These are phyloP conservation scores for Argyrosomus japonicus DNA, from an alignment of 2,113 vertebrate species.

Conservation along the genomic window DNA sequence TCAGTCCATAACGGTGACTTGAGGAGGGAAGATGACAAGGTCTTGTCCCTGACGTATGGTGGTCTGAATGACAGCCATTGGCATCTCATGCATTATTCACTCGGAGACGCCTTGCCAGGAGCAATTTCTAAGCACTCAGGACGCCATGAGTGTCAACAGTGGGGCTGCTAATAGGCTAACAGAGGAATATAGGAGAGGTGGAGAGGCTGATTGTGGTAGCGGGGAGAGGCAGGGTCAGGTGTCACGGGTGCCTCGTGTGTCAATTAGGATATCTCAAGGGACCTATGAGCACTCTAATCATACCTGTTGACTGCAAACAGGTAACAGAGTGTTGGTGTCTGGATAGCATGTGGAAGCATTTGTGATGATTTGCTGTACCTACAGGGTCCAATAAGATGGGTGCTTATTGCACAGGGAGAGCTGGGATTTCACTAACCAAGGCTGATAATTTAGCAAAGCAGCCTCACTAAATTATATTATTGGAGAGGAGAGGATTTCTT, in stretches of 20 bases:
- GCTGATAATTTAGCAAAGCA: slow-evolving; percentile 58
- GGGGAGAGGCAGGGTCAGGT: slow-evolving; percentile 8
- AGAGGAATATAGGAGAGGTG: slow-evolving; percentile 15
- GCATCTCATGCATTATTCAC: slow-evolving; percentile 75
- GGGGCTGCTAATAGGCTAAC: slow-evolving; percentile 63
- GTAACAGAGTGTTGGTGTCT: slow-evolving; percentile 2
- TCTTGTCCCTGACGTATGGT: slow-evolving; percentile 65
- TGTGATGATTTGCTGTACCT: slow-evolving; percentile 42
- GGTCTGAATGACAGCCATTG: slow-evolving; percentile 71
- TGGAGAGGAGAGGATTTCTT: slow-evolving; percentile 38
- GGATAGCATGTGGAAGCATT: slow-evolving; percentile 16
- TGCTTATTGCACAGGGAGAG: slow-evolving; percentile 66
- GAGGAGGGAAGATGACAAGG: slow-evolving; percentile 66
- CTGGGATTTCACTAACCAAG: slow-evolving; percentile 62
- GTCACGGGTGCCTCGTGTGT: slow-evolving; percentile 34
- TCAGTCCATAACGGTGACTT: slow-evolving; percentile 44
- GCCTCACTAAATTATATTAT: slow-evolving; percentile 48
- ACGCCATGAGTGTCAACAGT: slow-evolving; percentile 28
- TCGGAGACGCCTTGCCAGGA: slow-evolving; percentile 19
- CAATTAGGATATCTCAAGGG: slow-evolving; percentile 16
- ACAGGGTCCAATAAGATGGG: slow-evolving; percentile 51
- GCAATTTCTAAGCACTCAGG: slow-evolving; percentile 50
- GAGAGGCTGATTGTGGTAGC: slow-evolving; percentile 11
- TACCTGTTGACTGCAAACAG: slow-evolving; percentile 34
- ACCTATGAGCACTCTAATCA: slow-evolving; percentile 21